A percentile compares a stretch with the other conserved stretches of the same genome.
Conservation (phyloP, 2,888 invertebrate genomes). For the Brenthis daphne region DNA sequence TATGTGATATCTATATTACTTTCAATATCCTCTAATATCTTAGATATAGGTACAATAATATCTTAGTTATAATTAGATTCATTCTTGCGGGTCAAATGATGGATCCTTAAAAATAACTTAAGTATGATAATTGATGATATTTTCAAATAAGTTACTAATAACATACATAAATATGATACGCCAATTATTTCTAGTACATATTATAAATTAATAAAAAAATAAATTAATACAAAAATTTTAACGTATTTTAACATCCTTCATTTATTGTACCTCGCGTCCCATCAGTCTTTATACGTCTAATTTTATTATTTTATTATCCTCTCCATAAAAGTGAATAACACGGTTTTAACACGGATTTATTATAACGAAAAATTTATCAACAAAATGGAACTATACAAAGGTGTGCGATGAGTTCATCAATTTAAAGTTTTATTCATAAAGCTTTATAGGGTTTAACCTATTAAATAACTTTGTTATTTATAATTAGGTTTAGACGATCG, state of each 20-base stretch:
- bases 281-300: conserved; percentile 38
- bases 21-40: no score
- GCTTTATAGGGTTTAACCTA: not conserved
- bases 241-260: conserved; percentile 7
- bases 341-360: conserved; percentile 50
- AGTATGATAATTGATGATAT: no score
- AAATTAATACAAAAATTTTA: not conserved
- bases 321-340: conserved; percentile 49
- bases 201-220: conserved; percentile 8
- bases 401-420: conserved; percentile 20
- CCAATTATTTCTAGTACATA: conserved; percentile 6
- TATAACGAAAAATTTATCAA: conserved; percentile 56
- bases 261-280: conserved; percentile 28
- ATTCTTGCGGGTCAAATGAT: no score
- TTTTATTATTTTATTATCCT: conserved; percentile 46
- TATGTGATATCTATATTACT: no score
- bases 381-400: conserved; percentile 47
- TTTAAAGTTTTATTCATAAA: conserved; percentile 14
- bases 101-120: no score
- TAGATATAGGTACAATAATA: no score
- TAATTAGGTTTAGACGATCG: not conserved
- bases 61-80: no score
- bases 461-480: conserved; percentile 2
- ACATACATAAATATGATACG: conserved; percentile 7
- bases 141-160: not conserved